Evolutionary conservation across 1,140 invertebrate species (phyloP), one percentile per base, ranked within the genome.

Genomic region (Palaemon carinicauda): DNA sequence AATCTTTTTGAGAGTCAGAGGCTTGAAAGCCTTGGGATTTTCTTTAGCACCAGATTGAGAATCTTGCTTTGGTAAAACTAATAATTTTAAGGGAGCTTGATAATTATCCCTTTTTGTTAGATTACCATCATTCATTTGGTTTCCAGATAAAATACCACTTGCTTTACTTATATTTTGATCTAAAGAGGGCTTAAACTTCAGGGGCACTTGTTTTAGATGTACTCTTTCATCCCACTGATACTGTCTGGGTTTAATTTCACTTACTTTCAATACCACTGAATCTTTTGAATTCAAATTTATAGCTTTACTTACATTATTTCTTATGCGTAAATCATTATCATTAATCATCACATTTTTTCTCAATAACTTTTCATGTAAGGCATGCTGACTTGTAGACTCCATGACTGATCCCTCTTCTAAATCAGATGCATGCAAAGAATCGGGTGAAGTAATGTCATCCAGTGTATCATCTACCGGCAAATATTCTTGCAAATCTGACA

Each of bases 391-490:
- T 52, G 80, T 0, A 17, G 41, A 19, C 27, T 17, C 21, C 17
- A 17, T 17, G 5, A 33, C 81, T 73, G 41, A 24, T 50, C 33
- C 53, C 12, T 54, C 52, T n/a, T 75, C 71, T 21, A 82, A 54
- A 75, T 82, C 81, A 19, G 81, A 82, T 14, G 69, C 81, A 54
- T 82, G 81, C 33, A 75, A 82, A 3, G 81, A 82, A 51, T 82
- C 81, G 17, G 81, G 81, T 24, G 74, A 41, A 5, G 81, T 82
- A 54, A 82, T 19, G 54, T 82, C 71, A 56, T 82, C 81, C 21
- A 82, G 71, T 12, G 81, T 82, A 29, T 82, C 71, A 21, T 82
- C 71, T 19, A 53, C 69, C 33, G 50, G 5, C 3, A 27, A 14
- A 31, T 1, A 14, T 3, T 31, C 50, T 12, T 69, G 54, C 15